phyloP scores from a whole-genome alignment of 2,888 invertebrate species.

The Pediacus dermestoides region DNA sequence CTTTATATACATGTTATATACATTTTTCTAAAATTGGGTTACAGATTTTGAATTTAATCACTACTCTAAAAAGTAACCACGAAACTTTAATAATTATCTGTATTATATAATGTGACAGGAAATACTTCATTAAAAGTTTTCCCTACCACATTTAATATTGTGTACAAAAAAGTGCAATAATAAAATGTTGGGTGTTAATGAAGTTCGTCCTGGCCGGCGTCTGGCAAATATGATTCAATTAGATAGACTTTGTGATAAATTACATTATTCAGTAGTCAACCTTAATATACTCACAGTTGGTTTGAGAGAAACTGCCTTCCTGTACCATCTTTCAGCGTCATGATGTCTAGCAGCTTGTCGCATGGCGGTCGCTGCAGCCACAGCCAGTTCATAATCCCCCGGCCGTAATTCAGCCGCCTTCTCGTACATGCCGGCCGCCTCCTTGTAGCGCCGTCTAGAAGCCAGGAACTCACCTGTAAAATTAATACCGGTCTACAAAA shows the following conservation, averaged over 20 bases:
- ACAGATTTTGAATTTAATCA: too few relatives aligned
- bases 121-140: too few relatives aligned
- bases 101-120: too few relatives aligned
- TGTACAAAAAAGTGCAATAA: not conserved
- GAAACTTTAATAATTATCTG: too few relatives aligned
- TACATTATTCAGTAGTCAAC: not conserved
- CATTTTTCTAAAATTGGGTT: too few relatives aligned
- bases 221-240: constrained; percentile 6
- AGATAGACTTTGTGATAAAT: too few relatives aligned
- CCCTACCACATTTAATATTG: too few relatives aligned
- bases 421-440: constrained; percentile 78
- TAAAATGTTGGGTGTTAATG: constrained; percentile 3
- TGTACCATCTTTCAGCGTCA: constrained; percentile 85
- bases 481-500: constrained; percentile 6
- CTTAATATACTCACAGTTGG: constrained; percentile 44
- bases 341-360: constrained; percentile 75
- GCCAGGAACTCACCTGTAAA: constrained; percentile 81
- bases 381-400: constrained; percentile 76
- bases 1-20: too few relatives aligned
- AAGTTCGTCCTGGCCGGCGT: constrained; percentile 4
- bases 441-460: constrained; percentile 71
- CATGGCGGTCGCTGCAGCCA: constrained; percentile 84
- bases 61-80: too few relatives aligned
- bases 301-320: constrained; percentile 57
- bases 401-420: constrained; percentile 76